Base-by-base conservation (phyloP, 2,797 vertebrate species). In the Paguma larvata region DNA sequence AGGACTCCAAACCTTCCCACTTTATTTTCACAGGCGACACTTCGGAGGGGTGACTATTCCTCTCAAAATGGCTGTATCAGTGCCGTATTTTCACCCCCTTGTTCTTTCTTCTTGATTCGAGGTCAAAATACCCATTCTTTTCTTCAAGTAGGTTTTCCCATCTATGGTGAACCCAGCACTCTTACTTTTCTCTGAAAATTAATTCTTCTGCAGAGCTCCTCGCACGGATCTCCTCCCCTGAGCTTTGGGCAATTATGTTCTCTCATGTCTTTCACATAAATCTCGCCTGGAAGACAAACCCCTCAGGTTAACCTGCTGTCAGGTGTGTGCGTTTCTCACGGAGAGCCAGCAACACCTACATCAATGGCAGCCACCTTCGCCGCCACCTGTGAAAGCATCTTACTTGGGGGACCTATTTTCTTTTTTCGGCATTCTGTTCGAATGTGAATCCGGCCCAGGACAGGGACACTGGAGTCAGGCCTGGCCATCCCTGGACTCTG, bases 231-330 rank as follows among this genome's bases (percentile, higher is more conserved):
- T 89, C 86, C 23, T 93, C 13, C 23, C 53, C 63, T 41, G 30
- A 94, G 32, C 68, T 95, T 41, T 68, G 44, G 62, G 79, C 30
- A 88, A 85, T 59, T 59, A 41, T 9, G 53, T 62, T 51, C 38
- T 95, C 38, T 70, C 10, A 18, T 51, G 3, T 85, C 21, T 77
- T 91, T 96, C 77, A 75, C 15, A 53, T 68, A 46, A 63, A 38
- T 85, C 41, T 96, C n/a, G 34, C 38, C 85, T 72, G 73, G 68
- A 95, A 96, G 96, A 92, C 41, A 85, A 94, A 83, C 3, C 13
- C 63, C 48, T 95, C 56, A 77, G 67, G 68, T 67, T 65, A 72
- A 91, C 41, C 38, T 90, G 34, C 63, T 62, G 18, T 83, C 6
- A 8, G 8, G 25, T 70, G 10, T 51, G 53, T 70, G 27, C 21